Evolutionary conservation across 1,140 invertebrate species (phyloP), one percentile per base, ranked within the genome.

Genomic region (Zaprionus inermis): DNA sequence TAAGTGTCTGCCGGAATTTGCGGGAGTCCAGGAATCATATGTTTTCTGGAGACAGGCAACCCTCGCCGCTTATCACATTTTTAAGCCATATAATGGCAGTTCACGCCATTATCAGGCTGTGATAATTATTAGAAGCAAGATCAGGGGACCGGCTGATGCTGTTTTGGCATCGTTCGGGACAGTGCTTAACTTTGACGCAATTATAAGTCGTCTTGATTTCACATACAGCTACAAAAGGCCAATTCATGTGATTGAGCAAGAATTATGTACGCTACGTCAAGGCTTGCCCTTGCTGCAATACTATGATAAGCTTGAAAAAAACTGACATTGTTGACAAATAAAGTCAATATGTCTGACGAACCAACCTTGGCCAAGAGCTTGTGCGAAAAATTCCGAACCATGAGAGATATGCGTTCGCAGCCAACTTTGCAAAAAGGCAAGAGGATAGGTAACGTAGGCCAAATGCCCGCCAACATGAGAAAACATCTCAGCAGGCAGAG

Each of bases 221-320:
- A n/a, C n/a, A n/a, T n/a, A n/a, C n/a, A n/a, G n/a, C n/a, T n/a
- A n/a, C n/a, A n/a, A n/a, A n/a, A n/a, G n/a, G n/a, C n/a, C n/a
- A n/a, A n/a, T n/a, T n/a, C n/a, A n/a, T n/a, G n/a, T n/a, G n/a
- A n/a, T n/a, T n/a, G n/a, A n/a, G n/a, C n/a, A n/a, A n/a, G n/a
- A n/a, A n/a, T n/a, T n/a, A n/a, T n/a, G n/a, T 22, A 76, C 59
- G 11, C 34, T 76, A 7, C 49, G 65, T 18, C 69, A 67, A 10
- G 70, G 75, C 9, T 1, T 61, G 28, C 14, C 49, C 14, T 6
- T 67, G 3, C 38, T 74, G 11, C 58, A 81, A 54, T 74, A 70
- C 34, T 72, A 69, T 38, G 77, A 76, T 22, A 60, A 79, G 44
- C 65, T 76, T 5, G 63, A 24, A 72, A 61, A 36, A 81, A 60